Evolutionary conservation across 2,797 vertebrate species (phyloP), one percentile per base, ranked within the genome.

Genomic region (Sebastes cheni): DNA sequence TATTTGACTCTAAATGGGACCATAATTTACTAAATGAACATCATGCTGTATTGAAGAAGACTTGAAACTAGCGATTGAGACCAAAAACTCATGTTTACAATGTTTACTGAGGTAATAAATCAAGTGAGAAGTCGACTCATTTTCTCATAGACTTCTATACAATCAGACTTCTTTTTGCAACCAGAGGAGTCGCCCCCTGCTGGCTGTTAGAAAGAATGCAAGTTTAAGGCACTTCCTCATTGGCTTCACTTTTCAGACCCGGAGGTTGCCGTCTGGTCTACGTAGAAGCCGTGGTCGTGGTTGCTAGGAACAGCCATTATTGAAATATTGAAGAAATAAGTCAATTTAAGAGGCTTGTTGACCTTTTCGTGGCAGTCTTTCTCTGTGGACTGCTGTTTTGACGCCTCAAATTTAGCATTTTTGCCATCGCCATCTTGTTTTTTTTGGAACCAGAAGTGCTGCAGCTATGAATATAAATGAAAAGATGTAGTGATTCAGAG

Each of bases 241-340:
- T 39, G 36, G 4, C 50, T 52, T 52, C 50, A 46, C 42, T 46
- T 46, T 7, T n/a, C 50, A 52, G 50, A 52, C 50, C 42, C 42
- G 13, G 50, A 52, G 18, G 10, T 32, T 13, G 27, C 0, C 39
- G 14, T 16, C 39, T 42, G 39, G 39, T 16, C 14, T 14, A 0
- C 0, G 22, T 29, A 23, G 10, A 68, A 50, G 11, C 56, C 42
- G 68, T 6, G 10, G 8, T 27, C 18, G 9, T 6, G 23, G 67
- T 25, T 69, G 13, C 46, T 32, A 0, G 59, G 20, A 39, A 39
- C 39, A 42, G 0, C 39, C 0, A 42, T 42, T 42, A 42, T 42
- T 42, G 39, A 50, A 39, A 13, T 14, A 65, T 9, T 56, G 29
- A 59, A 20, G 6, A 27, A 39, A 70, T 36, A 16, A 6, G 16